Percentiles rank a stretch among this genome's conserved stretches.
Conservation (phyloP, 1,140 invertebrate species). For the Euura saliciscinereae region DNA sequence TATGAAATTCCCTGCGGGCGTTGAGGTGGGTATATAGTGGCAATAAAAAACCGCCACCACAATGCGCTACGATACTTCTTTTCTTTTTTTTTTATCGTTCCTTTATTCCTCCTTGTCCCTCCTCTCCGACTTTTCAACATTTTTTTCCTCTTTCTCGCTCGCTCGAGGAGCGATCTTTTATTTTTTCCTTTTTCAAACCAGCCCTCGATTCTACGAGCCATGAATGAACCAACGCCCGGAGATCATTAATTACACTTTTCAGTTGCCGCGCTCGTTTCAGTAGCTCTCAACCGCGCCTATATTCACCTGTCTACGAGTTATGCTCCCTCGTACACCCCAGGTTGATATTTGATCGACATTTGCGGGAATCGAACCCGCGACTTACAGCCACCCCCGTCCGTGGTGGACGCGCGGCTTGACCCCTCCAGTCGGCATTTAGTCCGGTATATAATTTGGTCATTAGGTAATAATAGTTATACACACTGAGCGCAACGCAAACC, state of each 20-base stretch:
- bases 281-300: neutral
- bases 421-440: too few species aligned
- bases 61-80: neutral
- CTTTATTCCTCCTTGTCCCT: too few species aligned
- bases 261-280: neutral
- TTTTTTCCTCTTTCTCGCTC: neutral
- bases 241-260: slow-evolving; percentile 7
- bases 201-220: neutral
- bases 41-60: neutral
- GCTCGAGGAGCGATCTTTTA: neutral
- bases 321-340: too few species aligned
- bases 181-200: neutral
- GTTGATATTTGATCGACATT: too few species aligned
- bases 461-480: slow-evolving; percentile 7
- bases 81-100: neutral
- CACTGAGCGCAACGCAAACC: neutral
- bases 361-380: too few species aligned
- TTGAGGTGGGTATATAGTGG: neutral
- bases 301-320: too few species aligned
- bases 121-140: too few species aligned
- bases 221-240: neutral
- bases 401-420: too few species aligned
- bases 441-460: neutral
- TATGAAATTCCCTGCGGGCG: slow-evolving; percentile 40
- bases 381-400: too few species aligned